These are phyloP conservation scores for Lasioglossum leucozonium DNA, from an alignment of 2,888 invertebrate species.

Conservation along the genomic window DNA sequence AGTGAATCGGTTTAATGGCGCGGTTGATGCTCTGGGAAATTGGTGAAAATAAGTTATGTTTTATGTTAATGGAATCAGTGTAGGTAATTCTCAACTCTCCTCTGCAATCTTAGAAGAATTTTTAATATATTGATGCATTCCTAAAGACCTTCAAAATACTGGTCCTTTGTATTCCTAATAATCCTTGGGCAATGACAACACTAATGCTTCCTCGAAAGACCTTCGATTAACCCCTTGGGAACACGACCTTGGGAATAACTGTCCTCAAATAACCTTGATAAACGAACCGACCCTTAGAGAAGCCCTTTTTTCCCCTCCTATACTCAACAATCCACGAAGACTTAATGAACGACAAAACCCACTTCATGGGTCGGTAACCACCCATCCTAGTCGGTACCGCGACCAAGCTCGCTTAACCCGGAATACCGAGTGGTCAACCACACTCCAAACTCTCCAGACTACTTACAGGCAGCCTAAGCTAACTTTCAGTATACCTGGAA, in stretches of 20 bases:
- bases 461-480: background rate
- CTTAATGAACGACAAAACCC: conserved; percentile 1
- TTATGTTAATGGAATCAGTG: background rate
- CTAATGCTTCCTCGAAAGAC: background rate
- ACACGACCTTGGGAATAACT: background rate
- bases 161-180: background rate
- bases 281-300: background rate
- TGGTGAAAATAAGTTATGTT: background rate
- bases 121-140: no score
- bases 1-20: background rate
- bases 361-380: background rate
- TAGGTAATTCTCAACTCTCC: background rate
- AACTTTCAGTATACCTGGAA: background rate
- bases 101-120: background rate
- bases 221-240: no score
- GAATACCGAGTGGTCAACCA: background rate
- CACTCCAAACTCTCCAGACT: background rate
- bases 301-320: background rate
- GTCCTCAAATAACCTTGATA: background rate
- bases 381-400: background rate
- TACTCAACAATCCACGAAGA: background rate
- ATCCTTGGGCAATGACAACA: background rate
- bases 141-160: no score
- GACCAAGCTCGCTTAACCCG: background rate
- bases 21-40: background rate